These are phyloP conservation scores for Dynastes maya DNA, from an alignment of 2,888 invertebrate species.

Conservation along the genomic window DNA sequence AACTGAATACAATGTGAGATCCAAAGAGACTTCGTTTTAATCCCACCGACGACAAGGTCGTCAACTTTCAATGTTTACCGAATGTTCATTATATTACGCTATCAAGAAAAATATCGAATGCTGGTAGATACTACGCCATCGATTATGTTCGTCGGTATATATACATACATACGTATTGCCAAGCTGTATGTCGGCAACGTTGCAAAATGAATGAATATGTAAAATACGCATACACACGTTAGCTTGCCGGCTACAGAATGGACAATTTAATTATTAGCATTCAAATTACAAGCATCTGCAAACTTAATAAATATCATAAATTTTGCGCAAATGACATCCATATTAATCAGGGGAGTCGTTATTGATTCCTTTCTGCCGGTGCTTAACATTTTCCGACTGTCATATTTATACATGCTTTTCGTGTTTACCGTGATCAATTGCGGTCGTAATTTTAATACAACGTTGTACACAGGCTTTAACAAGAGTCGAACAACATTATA, in stretches of 20 bases:
- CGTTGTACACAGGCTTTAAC: background rate
- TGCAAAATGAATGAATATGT: conserved; percentile 28
- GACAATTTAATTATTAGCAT: conserved; percentile 31
- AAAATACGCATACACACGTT: conserved; percentile 1
- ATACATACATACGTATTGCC: no score
- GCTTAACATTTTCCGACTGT: conserved; percentile 18
- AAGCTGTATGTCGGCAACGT: background rate
- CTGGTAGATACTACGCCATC: conserved; percentile 14
- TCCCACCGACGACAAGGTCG: conserved; percentile 29
- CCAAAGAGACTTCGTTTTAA: conserved; percentile 1
- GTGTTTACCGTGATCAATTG: conserved; percentile 17
- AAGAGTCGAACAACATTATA: conserved; percentile 10
- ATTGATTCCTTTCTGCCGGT: conserved; percentile 24
- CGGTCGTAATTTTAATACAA: conserved; percentile 12
- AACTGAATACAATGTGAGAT: conserved; percentile 5
- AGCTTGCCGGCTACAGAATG: background rate
- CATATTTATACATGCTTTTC: conserved; percentile 10
- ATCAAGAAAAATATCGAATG: conserved; percentile 30
- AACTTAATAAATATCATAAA: conserved; percentile 41
- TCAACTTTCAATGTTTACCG: conserved; percentile 40
- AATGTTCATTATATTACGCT: conserved; percentile 31
- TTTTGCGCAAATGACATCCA: conserved; percentile 13
- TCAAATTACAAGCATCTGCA: conserved; percentile 39
- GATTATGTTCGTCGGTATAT: background rate
- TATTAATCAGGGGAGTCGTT: conserved; percentile 32